Evolutionary conservation across 2,888 invertebrate species (phyloP), one percentile per base, ranked within the genome.

Genomic region (Apoderus coryli): DNA sequence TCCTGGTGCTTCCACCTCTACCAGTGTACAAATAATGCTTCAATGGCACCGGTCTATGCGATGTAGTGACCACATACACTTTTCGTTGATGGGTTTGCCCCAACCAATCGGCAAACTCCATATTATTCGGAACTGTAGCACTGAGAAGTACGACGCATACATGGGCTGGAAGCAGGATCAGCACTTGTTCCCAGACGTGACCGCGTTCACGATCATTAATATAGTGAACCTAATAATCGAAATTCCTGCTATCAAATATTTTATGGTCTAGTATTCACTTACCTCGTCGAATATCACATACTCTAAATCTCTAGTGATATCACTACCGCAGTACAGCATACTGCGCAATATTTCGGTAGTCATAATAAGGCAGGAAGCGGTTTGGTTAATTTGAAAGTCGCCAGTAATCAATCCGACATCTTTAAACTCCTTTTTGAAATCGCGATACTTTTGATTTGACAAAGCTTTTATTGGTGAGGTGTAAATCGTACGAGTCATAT

Each of bases 221-320:
- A 52, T 99, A 98, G 57, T 99, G 98, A 4, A 96, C 48, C 45
- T 46, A 24, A 32, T 34, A 38, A 12, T 15, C n/a, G 22, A 23
- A 28, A 9, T 4, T 28, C 5, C 7, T 7, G 5, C n/a, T n/a
- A n/a, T 6, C 6, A 19, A 19, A n/a, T n/a, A n/a, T n/a, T n/a
- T n/a, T n/a, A n/a, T n/a, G n/a, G n/a, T 19, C n/a, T 19, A 7
- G 11, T n/a, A 9, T 23, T 15, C 4, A 34, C 31, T 36, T 37
- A 48, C 93, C 63, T 99, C 98, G 58, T 98, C 98, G 54, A 98
- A 98, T 47, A 98, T 89, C 3, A 98, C 98, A 64, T 90, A 98
- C 56, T 99, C 96, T 31, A 99, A 63, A 57, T 99, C 96, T 25
- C 93, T 70, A 0, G 93, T 81, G 31, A 92, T 79, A 49, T 96